phyloP scores from a whole-genome alignment of 1,140 invertebrate genomes.

The Drosophila cardini region DNA sequence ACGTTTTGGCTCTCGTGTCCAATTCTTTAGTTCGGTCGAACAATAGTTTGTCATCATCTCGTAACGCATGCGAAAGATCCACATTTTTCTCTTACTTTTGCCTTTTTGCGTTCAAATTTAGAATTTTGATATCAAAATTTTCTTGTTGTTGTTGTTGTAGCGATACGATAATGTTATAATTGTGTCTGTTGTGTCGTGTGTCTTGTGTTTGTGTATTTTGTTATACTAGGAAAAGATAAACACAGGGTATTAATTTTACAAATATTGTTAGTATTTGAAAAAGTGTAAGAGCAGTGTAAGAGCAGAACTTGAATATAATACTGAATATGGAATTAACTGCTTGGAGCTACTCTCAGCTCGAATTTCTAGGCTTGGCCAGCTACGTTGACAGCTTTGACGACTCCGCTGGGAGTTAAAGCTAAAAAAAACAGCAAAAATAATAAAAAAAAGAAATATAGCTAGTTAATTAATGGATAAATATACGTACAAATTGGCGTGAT shows the following conservation, averaged over 20 bases:
- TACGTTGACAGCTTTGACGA: conserved; percentile 2
- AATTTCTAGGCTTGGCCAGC: conserved; percentile 12
- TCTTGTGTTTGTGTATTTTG: background rate
- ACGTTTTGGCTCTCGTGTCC: conserved; percentile 30
- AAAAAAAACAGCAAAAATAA: no score
- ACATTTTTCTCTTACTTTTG: no score
- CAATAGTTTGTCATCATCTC: conserved; percentile 26
- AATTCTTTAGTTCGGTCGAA: conserved; percentile 33
- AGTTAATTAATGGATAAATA: conserved; percentile 59
- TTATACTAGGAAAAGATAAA: conserved; percentile 1
- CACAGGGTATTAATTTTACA: conserved; percentile 6
- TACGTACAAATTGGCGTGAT: background rate
- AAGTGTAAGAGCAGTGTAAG: conserved; percentile 20
- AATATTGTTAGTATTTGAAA: conserved; percentile 14
- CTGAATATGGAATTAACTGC: conserved; percentile 8
- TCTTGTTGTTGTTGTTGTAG: background rate
- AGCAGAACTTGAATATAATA: conserved; percentile 30
- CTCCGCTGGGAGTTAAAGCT: background rate
- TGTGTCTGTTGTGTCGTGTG: background rate
- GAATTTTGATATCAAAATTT: conserved; percentile 13
- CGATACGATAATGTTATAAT: background rate
- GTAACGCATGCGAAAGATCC: conserved; percentile 27
- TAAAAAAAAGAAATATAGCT: background rate
- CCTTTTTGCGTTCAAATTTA: conserved; percentile 4
- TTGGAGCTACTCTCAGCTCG: background rate